Evolutionary conservation across 2,113 vertebrate genomes (phyloP), one percentile per base, ranked within the genome.

Genomic region (Cettia cetti): DNA sequence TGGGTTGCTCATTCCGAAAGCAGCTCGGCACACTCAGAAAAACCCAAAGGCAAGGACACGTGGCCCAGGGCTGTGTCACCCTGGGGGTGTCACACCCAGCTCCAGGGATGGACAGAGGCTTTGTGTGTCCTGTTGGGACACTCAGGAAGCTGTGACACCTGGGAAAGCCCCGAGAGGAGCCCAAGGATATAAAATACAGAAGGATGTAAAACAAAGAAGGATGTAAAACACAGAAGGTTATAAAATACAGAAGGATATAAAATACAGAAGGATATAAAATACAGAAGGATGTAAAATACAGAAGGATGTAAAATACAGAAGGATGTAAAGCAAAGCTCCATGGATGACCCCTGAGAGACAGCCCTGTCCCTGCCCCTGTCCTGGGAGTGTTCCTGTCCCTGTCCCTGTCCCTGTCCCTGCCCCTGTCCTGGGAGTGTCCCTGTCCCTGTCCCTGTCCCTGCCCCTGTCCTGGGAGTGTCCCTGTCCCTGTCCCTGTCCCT

Each of bases 61-160:
- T n/a, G n/a, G n/a, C n/a, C n/a, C n/a, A n/a, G n/a, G n/a, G n/a
- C n/a, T n/a, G n/a, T n/a, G n/a, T n/a, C n/a, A n/a, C 26, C 37
- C 27, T 45, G 44, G 16, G 45, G 50, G 45, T 14, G 74, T 44
- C 16, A 35, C 4, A 40, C 37, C 8, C 0, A 4, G 27, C 12
- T 35, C 15, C 70, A 60, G 70, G 45, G 45, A 7, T 5, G 37
- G 30, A 31, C 44, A 44, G 45, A 44, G n/a, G 8, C 7, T 74
- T 30, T 35, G 63, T 39, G 65, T 39, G 24, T n/a, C n/a, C n/a
- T n/a, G n/a, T n/a, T 6, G 42, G 80, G 57, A 31, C 52, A 42
- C 5, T 24, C 0, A 5, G 74, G 44, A 57, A 44, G 39, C 5
- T 72, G 30, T 65, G 66, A 50, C 16, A 39, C 1, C 1, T 4